Conservation (phyloP, 2,888 invertebrate genomes). For the Gandaritis pyraliata region DNA sequence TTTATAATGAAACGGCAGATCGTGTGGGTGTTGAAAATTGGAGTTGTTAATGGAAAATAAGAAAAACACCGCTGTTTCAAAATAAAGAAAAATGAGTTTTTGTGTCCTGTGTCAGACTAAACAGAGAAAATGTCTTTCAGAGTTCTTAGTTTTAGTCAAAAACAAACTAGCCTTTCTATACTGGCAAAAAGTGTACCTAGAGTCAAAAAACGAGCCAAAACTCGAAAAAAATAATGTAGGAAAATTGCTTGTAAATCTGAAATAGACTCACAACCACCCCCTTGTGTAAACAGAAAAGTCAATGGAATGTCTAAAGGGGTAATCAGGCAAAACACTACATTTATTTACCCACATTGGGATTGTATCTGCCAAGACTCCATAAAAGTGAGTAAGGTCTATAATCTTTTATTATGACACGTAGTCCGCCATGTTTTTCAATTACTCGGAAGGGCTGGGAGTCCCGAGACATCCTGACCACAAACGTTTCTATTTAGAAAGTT, state of each 20-base stretch:
- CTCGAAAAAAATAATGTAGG: too few species aligned
- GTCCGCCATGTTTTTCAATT: conserved; percentile 8
- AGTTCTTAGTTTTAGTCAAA: too few species aligned
- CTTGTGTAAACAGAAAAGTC: too few species aligned
- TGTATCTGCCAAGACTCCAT: background rate
- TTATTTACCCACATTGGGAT: background rate
- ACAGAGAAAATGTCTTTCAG: too few species aligned
- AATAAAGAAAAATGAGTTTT: too few species aligned
- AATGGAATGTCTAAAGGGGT: too few species aligned
- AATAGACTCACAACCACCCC: too few species aligned
- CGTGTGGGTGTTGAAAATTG: conserved; percentile 18
- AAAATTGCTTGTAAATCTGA: too few species aligned
- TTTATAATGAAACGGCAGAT: conserved; percentile 11
- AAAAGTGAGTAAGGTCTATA: conserved; percentile 11
- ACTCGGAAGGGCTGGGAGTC: background rate
- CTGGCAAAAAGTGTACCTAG: too few species aligned
- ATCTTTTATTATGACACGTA: conserved; percentile 17
- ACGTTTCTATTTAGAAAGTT: conserved; percentile 11
- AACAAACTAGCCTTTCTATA: too few species aligned
- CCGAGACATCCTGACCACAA: conserved; percentile 1
- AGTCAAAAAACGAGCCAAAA: too few species aligned
- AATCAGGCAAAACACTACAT: background rate
- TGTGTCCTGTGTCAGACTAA: too few species aligned
- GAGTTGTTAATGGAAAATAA: conserved; percentile 4
- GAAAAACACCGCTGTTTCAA: background rate